These are phyloP conservation scores for Chondrilla cf. caribensis DNA, from an alignment of 37 sponge, comb jelly and placozoan genomes.

Conservation along the genomic window DNA sequence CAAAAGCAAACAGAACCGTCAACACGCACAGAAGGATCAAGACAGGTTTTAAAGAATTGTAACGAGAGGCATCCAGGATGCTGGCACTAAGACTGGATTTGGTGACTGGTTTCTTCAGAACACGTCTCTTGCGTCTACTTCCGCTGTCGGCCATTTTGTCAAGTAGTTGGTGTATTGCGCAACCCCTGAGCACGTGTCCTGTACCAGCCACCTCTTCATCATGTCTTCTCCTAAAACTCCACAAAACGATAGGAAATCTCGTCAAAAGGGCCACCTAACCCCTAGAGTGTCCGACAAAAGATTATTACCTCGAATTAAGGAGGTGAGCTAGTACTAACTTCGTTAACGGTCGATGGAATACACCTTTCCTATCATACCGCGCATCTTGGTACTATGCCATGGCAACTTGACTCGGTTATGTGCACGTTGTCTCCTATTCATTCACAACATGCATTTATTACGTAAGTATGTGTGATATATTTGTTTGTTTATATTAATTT, in stretches of 20 bases:
- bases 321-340: slow-evolving; percentile 21
- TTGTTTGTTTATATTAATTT: too few species aligned
- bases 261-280: neutral
- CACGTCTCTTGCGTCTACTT: neutral
- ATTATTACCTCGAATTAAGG: slow-evolving; percentile 60
- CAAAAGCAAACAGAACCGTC: neutral
- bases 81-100: neutral
- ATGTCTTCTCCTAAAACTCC: neutral
- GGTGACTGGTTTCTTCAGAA: neutral
- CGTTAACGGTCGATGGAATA: neutral
- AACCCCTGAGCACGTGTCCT: neutral
- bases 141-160: slow-evolving; percentile 7
- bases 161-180: neutral
- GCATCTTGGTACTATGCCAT: too few species aligned
- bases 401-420: too few species aligned
- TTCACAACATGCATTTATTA: too few species aligned
- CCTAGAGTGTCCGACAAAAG: slow-evolving; percentile 25
- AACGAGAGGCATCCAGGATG: too few species aligned
- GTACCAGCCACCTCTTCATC: neutral
- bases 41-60: neutral
- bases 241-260: neutral
- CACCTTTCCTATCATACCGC: neutral
- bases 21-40: neutral
- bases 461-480: too few species aligned
- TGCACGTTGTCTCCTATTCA: too few species aligned